A percentile compares a stretch with the other conserved stretches of the same genome.
Conservation (phyloP, 2,113 vertebrate genomes). For the Chrysemys picta region DNA sequence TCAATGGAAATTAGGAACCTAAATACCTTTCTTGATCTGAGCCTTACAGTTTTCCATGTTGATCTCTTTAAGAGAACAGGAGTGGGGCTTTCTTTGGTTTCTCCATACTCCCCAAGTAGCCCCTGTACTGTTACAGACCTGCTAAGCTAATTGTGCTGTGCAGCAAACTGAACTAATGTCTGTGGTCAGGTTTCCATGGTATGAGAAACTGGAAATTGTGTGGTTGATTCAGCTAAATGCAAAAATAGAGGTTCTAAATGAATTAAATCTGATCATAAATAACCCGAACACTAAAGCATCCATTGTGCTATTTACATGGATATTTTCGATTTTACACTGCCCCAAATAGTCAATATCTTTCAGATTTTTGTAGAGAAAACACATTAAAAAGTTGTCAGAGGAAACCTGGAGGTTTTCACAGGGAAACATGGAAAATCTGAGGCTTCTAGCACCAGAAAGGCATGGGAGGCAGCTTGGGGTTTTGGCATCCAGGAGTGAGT, state of each 20-base stretch:
- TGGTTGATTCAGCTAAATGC: not conserved
- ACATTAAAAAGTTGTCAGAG: too few species aligned
- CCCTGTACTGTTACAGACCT: not conserved
- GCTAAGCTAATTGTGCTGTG: not conserved
- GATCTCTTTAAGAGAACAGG: not conserved
- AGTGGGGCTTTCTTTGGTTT: fast-evolving
- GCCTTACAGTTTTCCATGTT: fast-evolving
- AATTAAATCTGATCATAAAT: not conserved
- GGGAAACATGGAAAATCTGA: too few species aligned
- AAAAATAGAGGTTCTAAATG: not conserved
- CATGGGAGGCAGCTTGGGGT: not conserved
- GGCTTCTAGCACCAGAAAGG: not conserved
- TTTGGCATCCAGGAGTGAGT: not conserved
- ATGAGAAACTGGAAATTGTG: not conserved
- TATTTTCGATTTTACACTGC: not conserved
- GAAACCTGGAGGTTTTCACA: fast-evolving
- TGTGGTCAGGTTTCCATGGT: not conserved
- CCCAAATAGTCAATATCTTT: not conserved
- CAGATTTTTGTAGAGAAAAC: fast-evolving
- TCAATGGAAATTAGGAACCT: too few species aligned
- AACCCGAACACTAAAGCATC: not conserved
- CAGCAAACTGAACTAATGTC: fast-evolving
- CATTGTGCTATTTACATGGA: not conserved
- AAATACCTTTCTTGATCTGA: too few species aligned
- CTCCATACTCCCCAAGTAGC: fast-evolving